A percentile compares a stretch with the other conserved stretches of the same genome.
Evolutionary conservation across 2,113 vertebrate genomes (phyloP).

Genomic region (Collichthys lucidus): DNA sequence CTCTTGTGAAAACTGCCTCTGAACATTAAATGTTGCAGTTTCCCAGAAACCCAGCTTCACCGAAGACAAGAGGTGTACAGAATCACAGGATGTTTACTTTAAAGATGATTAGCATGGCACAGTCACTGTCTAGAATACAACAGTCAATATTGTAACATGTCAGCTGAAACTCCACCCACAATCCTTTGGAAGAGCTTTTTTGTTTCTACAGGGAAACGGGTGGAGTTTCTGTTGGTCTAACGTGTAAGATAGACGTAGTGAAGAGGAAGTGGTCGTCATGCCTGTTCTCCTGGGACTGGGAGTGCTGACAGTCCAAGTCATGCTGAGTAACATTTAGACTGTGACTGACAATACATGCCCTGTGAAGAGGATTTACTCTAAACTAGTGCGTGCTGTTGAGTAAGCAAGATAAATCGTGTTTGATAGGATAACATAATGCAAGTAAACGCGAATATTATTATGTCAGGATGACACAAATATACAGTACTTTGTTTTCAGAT

Average conservation of each 20-base stretch:
- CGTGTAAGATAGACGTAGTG: background rate
- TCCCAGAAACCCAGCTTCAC: background rate
- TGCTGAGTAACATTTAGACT: background rate
- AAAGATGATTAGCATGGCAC: background rate
- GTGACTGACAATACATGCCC: background rate
- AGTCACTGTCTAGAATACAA: background rate
- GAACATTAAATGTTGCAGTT: background rate
- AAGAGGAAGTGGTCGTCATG: conserved; percentile 30
- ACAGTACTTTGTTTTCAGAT: background rate
- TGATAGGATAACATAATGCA: background rate
- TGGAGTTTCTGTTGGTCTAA: background rate
- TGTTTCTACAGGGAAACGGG: conserved; percentile 7
- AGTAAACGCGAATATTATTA: background rate
- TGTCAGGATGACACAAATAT: background rate
- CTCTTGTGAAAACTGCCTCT: background rate
- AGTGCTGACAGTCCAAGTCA: conserved; percentile 8
- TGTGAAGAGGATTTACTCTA: background rate
- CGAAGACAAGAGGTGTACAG: background rate
- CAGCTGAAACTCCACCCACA: conserved; percentile 32
- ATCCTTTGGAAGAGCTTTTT: background rate
- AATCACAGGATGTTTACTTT: background rate
- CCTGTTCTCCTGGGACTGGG: background rate
- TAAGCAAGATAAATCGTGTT: background rate
- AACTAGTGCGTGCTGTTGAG: background rate
- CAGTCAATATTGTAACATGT: background rate